These are phyloP conservation scores for Ceratina calcarata DNA, from an alignment of 1,140 invertebrate species.

Conservation along the genomic window DNA sequence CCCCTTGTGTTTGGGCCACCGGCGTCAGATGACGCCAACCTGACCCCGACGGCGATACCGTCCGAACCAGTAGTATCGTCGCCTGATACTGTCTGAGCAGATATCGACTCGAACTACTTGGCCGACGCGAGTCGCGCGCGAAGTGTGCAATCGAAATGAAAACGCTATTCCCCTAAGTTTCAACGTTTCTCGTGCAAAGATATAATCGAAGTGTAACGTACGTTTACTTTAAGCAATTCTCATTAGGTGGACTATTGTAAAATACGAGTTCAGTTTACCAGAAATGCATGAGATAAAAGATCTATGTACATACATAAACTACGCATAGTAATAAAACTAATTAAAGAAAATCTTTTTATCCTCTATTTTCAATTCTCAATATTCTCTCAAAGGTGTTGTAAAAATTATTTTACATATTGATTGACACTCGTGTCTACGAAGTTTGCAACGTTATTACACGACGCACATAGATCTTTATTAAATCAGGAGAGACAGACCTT, in stretches of 20 bases:
- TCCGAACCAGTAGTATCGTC: constrained; percentile 51
- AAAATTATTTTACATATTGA: not conserved
- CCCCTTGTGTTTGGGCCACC: constrained; percentile 58
- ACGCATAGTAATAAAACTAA: constrained; percentile 21
- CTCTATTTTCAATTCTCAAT: not conserved
- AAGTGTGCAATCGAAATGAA: constrained; percentile 34
- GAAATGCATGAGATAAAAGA: not conserved
- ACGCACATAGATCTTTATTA: not conserved
- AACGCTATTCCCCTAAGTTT: not conserved
- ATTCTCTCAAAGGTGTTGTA: not conserved
- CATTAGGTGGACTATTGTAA: not conserved
- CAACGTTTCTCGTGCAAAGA: not conserved
- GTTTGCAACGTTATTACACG: not conserved
- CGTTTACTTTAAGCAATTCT: not conserved
- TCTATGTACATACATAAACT: constrained; percentile 50
- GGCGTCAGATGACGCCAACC: constrained; percentile 53
- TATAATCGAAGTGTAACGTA: not conserved
- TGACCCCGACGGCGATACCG: constrained; percentile 37
- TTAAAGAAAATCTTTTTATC: not conserved
- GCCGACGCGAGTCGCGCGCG: constrained; percentile 21
- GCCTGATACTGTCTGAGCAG: constrained; percentile 52
- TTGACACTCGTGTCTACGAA: not conserved
- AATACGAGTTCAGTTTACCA: constrained; percentile 18
- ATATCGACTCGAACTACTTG: constrained; percentile 45
- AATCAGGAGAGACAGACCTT: not conserved